Conservation (phyloP, 2,888 invertebrate genomes). For the Caenorhabditis angaria region DNA sequence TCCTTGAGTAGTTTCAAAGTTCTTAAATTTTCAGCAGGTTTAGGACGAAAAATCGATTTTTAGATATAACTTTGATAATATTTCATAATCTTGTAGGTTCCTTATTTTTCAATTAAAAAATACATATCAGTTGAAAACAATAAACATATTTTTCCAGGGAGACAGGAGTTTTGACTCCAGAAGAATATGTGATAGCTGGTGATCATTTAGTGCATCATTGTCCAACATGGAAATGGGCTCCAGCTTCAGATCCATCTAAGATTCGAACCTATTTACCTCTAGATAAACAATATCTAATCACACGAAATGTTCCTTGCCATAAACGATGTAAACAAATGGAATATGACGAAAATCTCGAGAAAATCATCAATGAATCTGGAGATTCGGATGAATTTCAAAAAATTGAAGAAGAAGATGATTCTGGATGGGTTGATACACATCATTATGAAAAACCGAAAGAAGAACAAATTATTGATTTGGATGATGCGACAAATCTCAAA, state of each 20-base stretch:
- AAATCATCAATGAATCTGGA: conserved; percentile 70
- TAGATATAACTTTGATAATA: no score
- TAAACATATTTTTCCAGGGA: conserved; percentile 84
- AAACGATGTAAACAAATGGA: conserved; percentile 93
- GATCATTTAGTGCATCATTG: conserved; percentile 98
- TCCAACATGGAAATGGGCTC: conserved; percentile 98
- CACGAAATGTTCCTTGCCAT: conserved; percentile 94
- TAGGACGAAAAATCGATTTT: no score
- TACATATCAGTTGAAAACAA: conserved; percentile 80
- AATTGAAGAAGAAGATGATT: conserved; percentile 50
- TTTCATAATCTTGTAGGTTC: no score
- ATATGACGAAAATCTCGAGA: conserved; percentile 89
- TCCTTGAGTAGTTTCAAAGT: no score
- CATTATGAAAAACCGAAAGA: conserved; percentile 45
- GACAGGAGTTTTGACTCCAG: conserved; percentile 96
- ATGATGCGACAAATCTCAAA: conserved; percentile 3
- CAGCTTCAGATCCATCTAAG: conserved; percentile 80
- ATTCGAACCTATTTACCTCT: conserved; percentile 81
- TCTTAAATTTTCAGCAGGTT: no score
- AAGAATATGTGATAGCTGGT: conserved; percentile 96
- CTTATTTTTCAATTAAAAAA: no score
- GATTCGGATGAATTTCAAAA: conserved; percentile 43
- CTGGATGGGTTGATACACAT: conserved; percentile 63
- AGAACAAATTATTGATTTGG: conserved; percentile 5
- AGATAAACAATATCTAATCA: conserved; percentile 95